Percentiles rank a stretch among this genome's conserved stretches.
Evolutionary conservation across 2,113 vertebrate species (phyloP).

Genomic region (Pomatostomus ruficeps): DNA sequence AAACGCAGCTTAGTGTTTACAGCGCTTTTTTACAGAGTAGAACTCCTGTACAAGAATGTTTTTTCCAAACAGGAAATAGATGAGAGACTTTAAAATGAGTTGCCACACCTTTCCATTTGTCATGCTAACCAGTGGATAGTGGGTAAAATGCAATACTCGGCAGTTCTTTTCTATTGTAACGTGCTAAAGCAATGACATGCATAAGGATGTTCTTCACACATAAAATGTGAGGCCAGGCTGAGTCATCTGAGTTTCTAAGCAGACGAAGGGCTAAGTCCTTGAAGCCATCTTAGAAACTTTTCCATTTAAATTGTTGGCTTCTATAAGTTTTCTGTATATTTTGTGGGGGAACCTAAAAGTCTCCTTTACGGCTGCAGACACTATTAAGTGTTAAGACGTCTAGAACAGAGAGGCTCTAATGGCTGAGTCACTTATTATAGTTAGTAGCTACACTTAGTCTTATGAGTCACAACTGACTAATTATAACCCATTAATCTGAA

Average conservation of each 20-base stretch:
- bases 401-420: neutral
- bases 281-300: neutral
- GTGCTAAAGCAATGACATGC: neutral
- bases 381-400: neutral
- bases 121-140: neutral
- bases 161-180: neutral
- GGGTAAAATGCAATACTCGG: neutral
- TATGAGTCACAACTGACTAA: neutral
- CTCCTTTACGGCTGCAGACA: neutral
- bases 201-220: neutral
- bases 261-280: neutral
- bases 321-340: neutral
- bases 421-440: neutral
- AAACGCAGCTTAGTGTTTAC: neutral
- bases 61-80: neutral
- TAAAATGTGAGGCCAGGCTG: accelerated
- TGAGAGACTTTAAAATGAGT: neutral
- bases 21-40: neutral
- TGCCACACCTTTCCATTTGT: neutral
- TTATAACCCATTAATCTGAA: neutral
- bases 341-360: neutral
- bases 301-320: neutral
- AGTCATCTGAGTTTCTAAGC: neutral
- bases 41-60: neutral
- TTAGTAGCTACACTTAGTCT: neutral